These are phyloP conservation scores for Petrosia ficiformis DNA, from an alignment of 37 sponge, comb jelly and placozoan genomes.

Conservation along the genomic window DNA sequence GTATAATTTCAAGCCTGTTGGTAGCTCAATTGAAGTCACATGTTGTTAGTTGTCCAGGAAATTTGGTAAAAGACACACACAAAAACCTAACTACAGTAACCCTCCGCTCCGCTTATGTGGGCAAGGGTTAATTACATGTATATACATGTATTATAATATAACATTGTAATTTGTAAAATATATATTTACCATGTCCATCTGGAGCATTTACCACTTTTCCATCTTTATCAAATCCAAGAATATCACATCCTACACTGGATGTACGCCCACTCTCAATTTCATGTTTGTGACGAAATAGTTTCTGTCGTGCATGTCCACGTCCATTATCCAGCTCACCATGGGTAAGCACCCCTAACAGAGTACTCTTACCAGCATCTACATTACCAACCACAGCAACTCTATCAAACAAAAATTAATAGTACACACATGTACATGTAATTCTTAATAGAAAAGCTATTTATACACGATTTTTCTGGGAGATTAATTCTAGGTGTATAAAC, in stretches of 20 bases:
- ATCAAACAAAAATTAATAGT: conserved; percentile 1
- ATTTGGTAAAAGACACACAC: no score
- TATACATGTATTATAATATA: no score
- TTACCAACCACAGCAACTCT: conserved; percentile 99
- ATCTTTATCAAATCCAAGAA: conserved; percentile 90
- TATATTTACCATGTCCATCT: conserved; percentile 79
- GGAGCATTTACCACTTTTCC: conserved; percentile 86
- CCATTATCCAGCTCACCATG: conserved; percentile 99
- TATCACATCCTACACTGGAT: conserved; percentile 97
- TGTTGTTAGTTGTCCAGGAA: no score
- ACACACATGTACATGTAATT: no score
- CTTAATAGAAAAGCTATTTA: no score
- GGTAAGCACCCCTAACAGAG: conserved; percentile 96
- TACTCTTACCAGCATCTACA: conserved; percentile 99
- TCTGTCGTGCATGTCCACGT: conserved; percentile 86
- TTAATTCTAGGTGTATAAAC: neutral
- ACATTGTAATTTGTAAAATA: no score
- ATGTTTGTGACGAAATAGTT: conserved; percentile 97
- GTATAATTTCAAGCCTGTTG: no score
- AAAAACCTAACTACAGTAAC: no score
- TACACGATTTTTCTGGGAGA: neutral
- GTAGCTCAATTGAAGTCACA: no score
- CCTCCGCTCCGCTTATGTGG: no score
- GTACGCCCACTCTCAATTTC: conserved; percentile 97
- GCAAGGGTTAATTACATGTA: no score